Evolutionary conservation across 2,888 invertebrate genomes (phyloP).

Genomic region (Gisinianus flammeolus): DNA sequence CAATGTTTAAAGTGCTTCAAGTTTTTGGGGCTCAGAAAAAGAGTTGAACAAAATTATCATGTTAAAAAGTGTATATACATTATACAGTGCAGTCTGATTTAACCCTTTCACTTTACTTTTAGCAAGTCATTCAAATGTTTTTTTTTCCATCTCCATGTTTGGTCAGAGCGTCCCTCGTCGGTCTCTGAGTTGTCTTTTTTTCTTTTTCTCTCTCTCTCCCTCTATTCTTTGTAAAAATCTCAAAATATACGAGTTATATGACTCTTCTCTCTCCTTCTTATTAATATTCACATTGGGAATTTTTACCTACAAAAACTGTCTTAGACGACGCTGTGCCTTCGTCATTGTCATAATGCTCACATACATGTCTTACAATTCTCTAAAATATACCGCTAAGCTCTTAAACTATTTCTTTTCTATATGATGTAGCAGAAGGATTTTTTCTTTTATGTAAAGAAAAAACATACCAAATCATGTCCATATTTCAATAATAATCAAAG

Average conservation of each 20-base stretch:
- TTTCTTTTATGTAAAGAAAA: background rate
- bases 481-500: background rate
- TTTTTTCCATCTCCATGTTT: slow-evolving; percentile 43
- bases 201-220: slow-evolving; percentile 8
- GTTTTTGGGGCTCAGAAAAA: slow-evolving; percentile 32
- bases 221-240: slow-evolving; percentile 29
- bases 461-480: slow-evolving; percentile 3
- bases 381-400: slow-evolving; percentile 7
- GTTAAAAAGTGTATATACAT: slow-evolving; percentile 35
- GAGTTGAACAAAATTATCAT: slow-evolving; percentile 29
- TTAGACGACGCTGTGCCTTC: slow-evolving; percentile 29
- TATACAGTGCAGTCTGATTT: slow-evolving; percentile 38
- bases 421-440: background rate
- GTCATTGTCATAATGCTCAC: slow-evolving; percentile 31
- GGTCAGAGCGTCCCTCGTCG: slow-evolving; percentile 32
- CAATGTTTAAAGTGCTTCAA: slow-evolving; percentile 17
- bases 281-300: slow-evolving; percentile 31
- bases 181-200: slow-evolving; percentile 33
- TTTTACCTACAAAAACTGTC: slow-evolving; percentile 36
- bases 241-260: slow-evolving; percentile 18
- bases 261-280: slow-evolving; percentile 26
- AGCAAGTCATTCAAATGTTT: slow-evolving; percentile 7
- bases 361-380: background rate
- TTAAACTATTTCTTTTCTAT: background rate
- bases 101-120: slow-evolving; percentile 31